Base-by-base conservation (phyloP, 2,888 invertebrate genomes). In the Eueremaeus valkanovi region DNA sequence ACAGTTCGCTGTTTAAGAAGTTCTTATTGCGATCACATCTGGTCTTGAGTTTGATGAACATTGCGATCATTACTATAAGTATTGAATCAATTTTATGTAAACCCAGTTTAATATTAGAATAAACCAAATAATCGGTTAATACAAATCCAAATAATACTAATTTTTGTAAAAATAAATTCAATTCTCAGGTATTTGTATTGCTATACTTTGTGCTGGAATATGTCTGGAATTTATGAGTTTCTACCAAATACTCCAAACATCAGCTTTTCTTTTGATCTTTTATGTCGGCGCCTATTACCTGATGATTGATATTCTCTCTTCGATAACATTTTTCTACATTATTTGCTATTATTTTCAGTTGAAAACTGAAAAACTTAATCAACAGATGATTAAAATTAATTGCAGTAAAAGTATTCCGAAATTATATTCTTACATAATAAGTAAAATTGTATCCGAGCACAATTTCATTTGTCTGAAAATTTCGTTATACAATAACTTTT, bases 311-410 rank as follows among this genome's bases (percentile, higher is more conserved):
- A 61, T 61, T 31, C 18, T 31, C 13, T 13, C 21, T 24, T 29
- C 61, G 5, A 29, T 61, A 9, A 33, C 33, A 16, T 61, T 61
- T 13, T 61, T 61, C 27, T 61, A 61, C 27, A 24, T 61, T 29
- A 61, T 61, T 18, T 61, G 61, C n/a, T 61, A 61, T 61, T 61
- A 61, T n/a, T 18, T 61, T n/a, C 3, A 33, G 16, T 9, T 61
- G 18, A 61, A 31, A 61, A 13, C n/a, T 9, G 16, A 31, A 3
- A 61, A 5, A 29, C 27, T 61, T 5, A 61, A 31, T 29, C 9
- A 18, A 18, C 21, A 13, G 1, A 61, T 61, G 3, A 31, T 18
- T 13, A 8, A 51, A 8, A n/a, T 24, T 16, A 3, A 13, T 5
- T n/a, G 5, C 18, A n/a, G 21, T 9, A 18, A 51, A 6, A 3